phyloP scores from a whole-genome alignment of 2,888 invertebrate species.

The Chymomyza amoena region DNA sequence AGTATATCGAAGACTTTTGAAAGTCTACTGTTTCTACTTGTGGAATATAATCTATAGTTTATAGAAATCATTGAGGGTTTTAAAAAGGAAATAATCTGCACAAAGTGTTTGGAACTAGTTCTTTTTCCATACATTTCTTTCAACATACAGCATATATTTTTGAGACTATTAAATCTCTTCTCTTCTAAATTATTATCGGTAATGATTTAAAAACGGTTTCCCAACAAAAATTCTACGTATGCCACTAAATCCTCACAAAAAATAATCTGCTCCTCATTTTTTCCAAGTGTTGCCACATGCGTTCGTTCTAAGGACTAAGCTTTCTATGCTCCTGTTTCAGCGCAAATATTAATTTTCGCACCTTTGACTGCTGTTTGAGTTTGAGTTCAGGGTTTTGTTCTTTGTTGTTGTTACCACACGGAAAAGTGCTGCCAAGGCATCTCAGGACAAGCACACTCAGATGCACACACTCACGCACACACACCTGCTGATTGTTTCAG shows the following conservation, averaged over 20 bases:
- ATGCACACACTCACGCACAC: background rate
- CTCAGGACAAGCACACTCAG: background rate
- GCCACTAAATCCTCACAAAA: background rate
- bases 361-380: conserved; percentile 36
- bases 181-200: too few relatives aligned
- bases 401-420: background rate
- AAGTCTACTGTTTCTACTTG: too few relatives aligned
- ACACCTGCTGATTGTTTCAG: conserved; percentile 1
- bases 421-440: background rate
- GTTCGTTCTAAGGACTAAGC: conserved; percentile 1
- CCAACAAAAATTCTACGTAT: too few relatives aligned
- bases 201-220: too few relatives aligned
- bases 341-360: conserved; percentile 68
- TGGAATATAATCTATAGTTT: too few relatives aligned
- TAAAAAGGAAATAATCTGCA: too few relatives aligned
- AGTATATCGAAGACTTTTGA: too few relatives aligned
- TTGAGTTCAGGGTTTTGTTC: background rate
- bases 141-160: too few relatives aligned
- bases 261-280: background rate
- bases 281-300: background rate
- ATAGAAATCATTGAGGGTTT: too few relatives aligned
- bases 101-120: too few relatives aligned
- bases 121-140: too few relatives aligned
- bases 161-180: too few relatives aligned
- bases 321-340: conserved; percentile 6